phyloP scores from a whole-genome alignment of 92 coral and sea anemone species.

The Epizoanthus fatuus region DNA sequence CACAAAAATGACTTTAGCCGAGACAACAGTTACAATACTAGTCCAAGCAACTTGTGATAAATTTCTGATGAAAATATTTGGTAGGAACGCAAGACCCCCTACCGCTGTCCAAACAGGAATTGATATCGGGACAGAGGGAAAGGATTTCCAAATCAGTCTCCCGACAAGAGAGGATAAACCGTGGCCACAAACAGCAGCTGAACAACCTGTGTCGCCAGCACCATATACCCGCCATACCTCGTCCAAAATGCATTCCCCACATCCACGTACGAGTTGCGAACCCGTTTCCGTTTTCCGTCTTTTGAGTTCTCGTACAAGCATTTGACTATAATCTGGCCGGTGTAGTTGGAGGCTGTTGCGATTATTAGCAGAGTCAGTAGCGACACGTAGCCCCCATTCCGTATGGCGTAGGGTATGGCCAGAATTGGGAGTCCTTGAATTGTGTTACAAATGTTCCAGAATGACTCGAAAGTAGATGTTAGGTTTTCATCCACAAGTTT shows the following conservation, averaged over 20 bases:
- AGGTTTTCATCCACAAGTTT: slow-evolving; percentile 51
- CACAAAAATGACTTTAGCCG: slow-evolving; percentile 89
- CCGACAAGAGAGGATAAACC: slow-evolving; percentile 94
- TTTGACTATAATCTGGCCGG: slow-evolving; percentile 83
- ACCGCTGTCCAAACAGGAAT: slow-evolving; percentile 87
- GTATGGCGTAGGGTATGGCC: slow-evolving; percentile 92
- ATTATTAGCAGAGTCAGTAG: slow-evolving; percentile 75
- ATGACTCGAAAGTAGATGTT: slow-evolving; percentile 87
- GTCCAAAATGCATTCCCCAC: slow-evolving; percentile 86
- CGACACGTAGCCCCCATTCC: slow-evolving; percentile 89
- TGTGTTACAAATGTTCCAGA: slow-evolving; percentile 98
- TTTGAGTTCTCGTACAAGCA: slow-evolving; percentile 83
- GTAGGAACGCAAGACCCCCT: slow-evolving; percentile 87
- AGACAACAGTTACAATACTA: slow-evolving; percentile 86
- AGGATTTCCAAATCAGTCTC: slow-evolving; percentile 76
- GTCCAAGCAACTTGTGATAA: slow-evolving; percentile 99
- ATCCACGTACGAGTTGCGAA: slow-evolving; percentile 85
- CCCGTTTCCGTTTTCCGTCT: slow-evolving; percentile 70
- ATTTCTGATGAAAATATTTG: slow-evolving; percentile 88
- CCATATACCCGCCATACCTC: slow-evolving; percentile 80
- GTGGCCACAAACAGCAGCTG: slow-evolving; percentile 87
- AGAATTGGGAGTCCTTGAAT: slow-evolving; percentile 98
- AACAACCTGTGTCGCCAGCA: slow-evolving; percentile 80
- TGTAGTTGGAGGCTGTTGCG: slow-evolving; percentile 90
- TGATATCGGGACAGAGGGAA: slow-evolving; percentile 70